A percentile compares a stretch with the other conserved stretches of the same genome.
Evolutionary conservation across 1,140 invertebrate species (phyloP).

Genomic region (Oppia nitens): DNA sequence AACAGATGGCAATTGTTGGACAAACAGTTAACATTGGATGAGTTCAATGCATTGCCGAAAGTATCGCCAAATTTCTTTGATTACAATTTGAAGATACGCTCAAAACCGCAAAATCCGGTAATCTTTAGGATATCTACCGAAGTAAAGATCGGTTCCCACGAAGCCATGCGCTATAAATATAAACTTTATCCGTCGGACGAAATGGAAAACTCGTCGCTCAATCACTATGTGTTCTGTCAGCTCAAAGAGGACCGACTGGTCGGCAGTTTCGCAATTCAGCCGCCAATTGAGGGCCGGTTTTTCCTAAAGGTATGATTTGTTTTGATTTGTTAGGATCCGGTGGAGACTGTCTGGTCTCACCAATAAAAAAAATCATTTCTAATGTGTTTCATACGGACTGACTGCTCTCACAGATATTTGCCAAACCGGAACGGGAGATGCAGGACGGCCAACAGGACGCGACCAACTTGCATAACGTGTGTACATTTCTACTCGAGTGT

Average conservation of each 20-base stretch:
- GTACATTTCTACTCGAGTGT: slow-evolving; percentile 26
- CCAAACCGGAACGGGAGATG: slow-evolving; percentile 25
- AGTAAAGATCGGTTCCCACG: slow-evolving; percentile 21
- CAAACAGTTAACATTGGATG: slow-evolving; percentile 31
- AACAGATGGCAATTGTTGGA: slow-evolving; percentile 36
- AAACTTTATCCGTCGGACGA: slow-evolving; percentile 24
- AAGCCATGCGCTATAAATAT: slow-evolving; percentile 24
- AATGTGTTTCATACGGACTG: neutral
- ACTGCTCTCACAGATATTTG: slow-evolving; percentile 25
- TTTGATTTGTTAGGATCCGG: no score
- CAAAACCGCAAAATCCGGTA: slow-evolving; percentile 22
- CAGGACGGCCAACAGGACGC: slow-evolving; percentile 18
- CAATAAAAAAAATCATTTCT: neutral
- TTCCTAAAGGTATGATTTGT: slow-evolving; percentile 24
- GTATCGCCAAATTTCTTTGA: slow-evolving; percentile 29
- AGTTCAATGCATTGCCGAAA: slow-evolving; percentile 34
- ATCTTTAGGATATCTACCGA: slow-evolving; percentile 23
- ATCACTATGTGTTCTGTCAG: slow-evolving; percentile 29
- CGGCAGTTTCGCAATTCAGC: slow-evolving; percentile 26
- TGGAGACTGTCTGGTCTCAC: neutral
- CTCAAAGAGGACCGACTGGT: slow-evolving; percentile 25
- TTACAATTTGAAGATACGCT: slow-evolving; percentile 24
- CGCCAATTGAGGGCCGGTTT: slow-evolving; percentile 24
- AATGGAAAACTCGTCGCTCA: slow-evolving; percentile 25
- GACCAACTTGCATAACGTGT: slow-evolving; percentile 23